Conservation (phyloP, 2,888 invertebrate genomes). For the Elmis aenea region DNA sequence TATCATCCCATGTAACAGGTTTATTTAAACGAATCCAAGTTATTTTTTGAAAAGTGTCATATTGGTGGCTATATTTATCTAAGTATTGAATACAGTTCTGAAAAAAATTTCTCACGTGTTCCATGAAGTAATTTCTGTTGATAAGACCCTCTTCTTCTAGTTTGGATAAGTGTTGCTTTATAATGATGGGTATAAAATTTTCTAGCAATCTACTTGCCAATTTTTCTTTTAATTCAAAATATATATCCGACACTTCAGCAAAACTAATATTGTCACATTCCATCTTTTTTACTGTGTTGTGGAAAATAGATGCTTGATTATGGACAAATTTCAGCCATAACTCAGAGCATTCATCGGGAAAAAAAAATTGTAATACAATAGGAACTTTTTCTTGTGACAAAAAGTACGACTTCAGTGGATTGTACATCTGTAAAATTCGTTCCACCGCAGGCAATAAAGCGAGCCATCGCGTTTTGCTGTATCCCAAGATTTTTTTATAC, state of each 20-base stretch:
- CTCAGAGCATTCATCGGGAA: conserved; percentile 29
- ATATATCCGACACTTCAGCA: conserved; percentile 17
- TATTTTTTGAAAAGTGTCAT: no score
- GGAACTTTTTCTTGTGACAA: conserved; percentile 32
- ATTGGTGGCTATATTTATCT: no score
- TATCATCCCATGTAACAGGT: no score
- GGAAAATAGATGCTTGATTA: no score
- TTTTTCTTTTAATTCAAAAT: conserved; percentile 1
- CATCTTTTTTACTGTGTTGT: conserved; percentile 11
- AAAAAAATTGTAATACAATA: conserved; percentile 27
- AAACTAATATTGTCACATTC: background rate
- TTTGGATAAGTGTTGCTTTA: background rate
- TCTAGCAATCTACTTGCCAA: background rate
- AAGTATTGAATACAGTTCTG: no score
- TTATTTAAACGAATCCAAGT: no score
- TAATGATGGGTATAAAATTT: conserved; percentile 1
- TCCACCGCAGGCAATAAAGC: conserved; percentile 25
- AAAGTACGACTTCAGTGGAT: conserved; percentile 33
- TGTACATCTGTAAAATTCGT: conserved; percentile 32
- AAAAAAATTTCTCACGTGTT: no score
- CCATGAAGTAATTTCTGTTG: background rate
- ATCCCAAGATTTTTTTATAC: conserved; percentile 26
- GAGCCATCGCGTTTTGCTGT: conserved; percentile 30
- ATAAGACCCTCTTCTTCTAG: background rate
- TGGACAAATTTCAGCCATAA: conserved; percentile 27